Evolutionary conservation across 2,113 vertebrate species (phyloP).

Genomic region (Poeciliopsis prolifica): DNA sequence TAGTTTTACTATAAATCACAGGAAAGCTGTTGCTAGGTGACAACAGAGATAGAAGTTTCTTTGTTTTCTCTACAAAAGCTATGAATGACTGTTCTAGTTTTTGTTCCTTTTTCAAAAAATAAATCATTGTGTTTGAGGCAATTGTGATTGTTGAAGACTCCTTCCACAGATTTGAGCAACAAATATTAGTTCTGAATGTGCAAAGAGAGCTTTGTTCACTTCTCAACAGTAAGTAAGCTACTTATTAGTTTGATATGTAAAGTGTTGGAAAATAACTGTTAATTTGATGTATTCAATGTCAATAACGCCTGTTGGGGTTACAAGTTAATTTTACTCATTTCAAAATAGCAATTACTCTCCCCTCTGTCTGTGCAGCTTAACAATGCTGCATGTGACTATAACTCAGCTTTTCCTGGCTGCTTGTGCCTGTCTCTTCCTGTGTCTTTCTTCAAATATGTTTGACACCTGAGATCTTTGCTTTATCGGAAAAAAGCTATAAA

Average conservation of each 20-base stretch:
- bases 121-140: background rate
- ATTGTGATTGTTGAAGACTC: too few species aligned
- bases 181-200: background rate
- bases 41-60: background rate
- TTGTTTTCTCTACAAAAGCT: background rate
- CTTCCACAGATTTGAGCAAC: too few species aligned
- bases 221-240: background rate
- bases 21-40: conserved; percentile 1
- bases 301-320: too few species aligned
- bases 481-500: too few species aligned
- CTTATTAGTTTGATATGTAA: background rate
- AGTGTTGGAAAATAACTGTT: too few species aligned
- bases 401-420: too few species aligned
- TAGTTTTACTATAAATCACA: background rate
- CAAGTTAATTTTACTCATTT: background rate
- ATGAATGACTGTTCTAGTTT: background rate
- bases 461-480: too few species aligned
- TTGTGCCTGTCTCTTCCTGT: too few species aligned
- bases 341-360: background rate
- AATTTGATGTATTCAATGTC: too few species aligned
- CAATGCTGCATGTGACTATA: background rate
- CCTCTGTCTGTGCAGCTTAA: background rate
- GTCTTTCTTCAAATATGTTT: too few species aligned
- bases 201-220: background rate
- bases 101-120: background rate